These are phyloP conservation scores for Agrochola macilenta DNA, from an alignment of 2,888 invertebrate genomes.

Conservation along the genomic window DNA sequence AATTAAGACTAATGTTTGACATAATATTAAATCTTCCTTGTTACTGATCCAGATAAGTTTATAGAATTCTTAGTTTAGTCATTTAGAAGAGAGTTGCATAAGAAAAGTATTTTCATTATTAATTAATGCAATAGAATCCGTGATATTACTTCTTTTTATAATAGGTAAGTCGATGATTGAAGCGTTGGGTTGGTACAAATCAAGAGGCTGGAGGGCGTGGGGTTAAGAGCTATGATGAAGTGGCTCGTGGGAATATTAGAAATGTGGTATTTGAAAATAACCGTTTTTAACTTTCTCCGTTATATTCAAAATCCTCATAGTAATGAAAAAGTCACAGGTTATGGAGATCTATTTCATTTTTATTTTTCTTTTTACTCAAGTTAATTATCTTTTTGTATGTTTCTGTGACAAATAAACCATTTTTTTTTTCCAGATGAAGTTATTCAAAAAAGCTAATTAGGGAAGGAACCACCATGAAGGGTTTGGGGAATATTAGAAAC, in stretches of 20 bases:
- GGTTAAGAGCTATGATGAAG: slow-evolving; percentile 25
- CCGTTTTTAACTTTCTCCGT: neutral
- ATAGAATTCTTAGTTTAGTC: neutral
- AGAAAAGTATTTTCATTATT: neutral
- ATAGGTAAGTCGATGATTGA: slow-evolving; percentile 8
- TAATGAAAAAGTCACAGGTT: neutral
- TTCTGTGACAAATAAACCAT: too few species aligned
- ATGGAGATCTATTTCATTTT: neutral
- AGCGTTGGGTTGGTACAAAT: slow-evolving; percentile 53
- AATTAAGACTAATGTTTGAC: neutral
- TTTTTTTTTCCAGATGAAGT: too few species aligned
- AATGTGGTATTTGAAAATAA: slow-evolving; percentile 8
- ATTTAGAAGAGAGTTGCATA: neutral
- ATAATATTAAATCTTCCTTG: neutral
- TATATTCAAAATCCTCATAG: neutral
- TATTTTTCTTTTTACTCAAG: too few species aligned
- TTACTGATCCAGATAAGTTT: neutral
- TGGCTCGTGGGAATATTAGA: slow-evolving; percentile 32
- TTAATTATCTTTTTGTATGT: too few species aligned
- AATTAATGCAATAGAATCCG: neutral
- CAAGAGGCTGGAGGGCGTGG: slow-evolving; percentile 42
- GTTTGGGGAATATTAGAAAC: too few species aligned
- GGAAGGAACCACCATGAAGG: too few species aligned
- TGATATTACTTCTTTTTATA: slow-evolving; percentile 18
- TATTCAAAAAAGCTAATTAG: too few species aligned